Base-by-base conservation (phyloP, 1,140 invertebrate genomes). In the Megalopta genalis region DNA sequence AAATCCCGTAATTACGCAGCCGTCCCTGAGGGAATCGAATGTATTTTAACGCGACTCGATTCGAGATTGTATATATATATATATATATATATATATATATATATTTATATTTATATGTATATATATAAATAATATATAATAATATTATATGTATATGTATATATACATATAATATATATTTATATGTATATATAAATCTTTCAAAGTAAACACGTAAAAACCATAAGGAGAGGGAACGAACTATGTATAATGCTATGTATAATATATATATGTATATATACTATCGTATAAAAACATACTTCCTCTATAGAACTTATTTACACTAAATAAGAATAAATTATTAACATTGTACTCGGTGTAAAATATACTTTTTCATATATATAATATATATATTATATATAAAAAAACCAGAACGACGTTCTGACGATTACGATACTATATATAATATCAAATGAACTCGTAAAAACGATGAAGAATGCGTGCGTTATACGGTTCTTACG, bases 291-390 rank as follows among this genome's bases (percentile, higher is more conserved):
- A 77, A 77, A 71, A 72, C n/a, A 14, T 54, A 64, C 21, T 52
- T 71, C 52, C 42, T 77, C n/a, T 63, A 52, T 77, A 63, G 32
- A 77, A 71, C 76, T 64, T 77, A 77, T 77, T 69, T 77, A 77
- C 60, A 72, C 60, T 77, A 77, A 52, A 62, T 42, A 77, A 77
- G 8, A 77, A 77, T 77, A 77, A 77, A 77, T 77, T 77, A 77
- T 77, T 77, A 77, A 77, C 68, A 77, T 77, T 72, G 37, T 78
- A 78, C 46, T 78, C 14, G 37, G 25, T 71, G 32, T 77, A 77
- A 72, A 77, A 71, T 77, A 77, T 77, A 77, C 16, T 70, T 25
- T 27, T 67, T 37, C 42, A 67, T 76, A 67, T 32, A 60, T 59
- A 49, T 39, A 57, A 21, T 73, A 42, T 64, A 57, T 77, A 60